Percentiles rank a stretch among this genome's conserved stretches.
Conservation (phyloP, 2,797 vertebrate species). For the Masticophis lateralis region DNA sequence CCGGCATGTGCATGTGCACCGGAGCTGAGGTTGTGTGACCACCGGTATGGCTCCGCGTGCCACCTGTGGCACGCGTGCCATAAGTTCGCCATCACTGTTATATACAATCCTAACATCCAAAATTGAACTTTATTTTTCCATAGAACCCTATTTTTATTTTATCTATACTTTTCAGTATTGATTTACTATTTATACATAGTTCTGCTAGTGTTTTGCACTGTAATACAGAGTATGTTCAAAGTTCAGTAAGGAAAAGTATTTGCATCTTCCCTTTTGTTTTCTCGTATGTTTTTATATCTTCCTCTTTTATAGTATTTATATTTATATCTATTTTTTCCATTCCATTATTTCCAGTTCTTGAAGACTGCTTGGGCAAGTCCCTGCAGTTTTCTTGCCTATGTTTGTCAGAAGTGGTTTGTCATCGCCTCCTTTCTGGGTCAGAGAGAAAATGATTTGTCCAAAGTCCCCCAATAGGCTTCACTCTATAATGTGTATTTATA, state of each 20-base stretch:
- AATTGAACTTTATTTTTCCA: background rate
- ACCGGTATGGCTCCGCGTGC: too few species aligned
- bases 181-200: background rate
- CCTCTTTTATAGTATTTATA: background rate
- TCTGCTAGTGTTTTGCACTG: background rate
- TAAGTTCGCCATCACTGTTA: background rate
- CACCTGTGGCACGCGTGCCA: too few species aligned
- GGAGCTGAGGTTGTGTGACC: too few species aligned
- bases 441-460: too few species aligned
- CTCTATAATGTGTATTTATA: background rate
- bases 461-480: too few species aligned
- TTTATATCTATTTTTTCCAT: background rate
- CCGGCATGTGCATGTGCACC: too few species aligned
- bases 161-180: background rate
- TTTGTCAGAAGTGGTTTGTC: too few species aligned
- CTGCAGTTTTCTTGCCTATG: too few species aligned
- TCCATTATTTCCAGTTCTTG: too few species aligned
- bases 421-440: too few species aligned
- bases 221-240: background rate
- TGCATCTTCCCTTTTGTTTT: background rate
- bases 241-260: background rate
- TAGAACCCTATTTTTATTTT: background rate
- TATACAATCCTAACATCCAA: background rate
- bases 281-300: background rate
- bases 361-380: too few species aligned